A percentile compares a stretch with the other conserved stretches of the same genome.
Evolutionary conservation across 2,113 vertebrate genomes (phyloP).

Genomic region (Carlito syrichta): DNA sequence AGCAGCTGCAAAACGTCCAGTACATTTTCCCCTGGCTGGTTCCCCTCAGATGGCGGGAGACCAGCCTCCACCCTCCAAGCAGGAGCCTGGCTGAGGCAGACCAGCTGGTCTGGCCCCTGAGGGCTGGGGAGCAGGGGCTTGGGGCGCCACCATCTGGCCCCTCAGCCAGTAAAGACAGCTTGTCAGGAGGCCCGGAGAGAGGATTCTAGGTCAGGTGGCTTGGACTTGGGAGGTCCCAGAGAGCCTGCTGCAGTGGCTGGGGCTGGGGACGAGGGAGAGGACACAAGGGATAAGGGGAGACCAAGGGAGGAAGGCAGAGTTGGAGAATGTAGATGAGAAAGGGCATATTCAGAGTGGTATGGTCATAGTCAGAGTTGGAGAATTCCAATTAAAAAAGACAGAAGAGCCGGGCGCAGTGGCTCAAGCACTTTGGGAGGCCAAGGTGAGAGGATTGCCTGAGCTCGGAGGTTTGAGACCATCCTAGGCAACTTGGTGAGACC

Average conservation of each 20-base stretch:
- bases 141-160: slow-evolving; percentile 47
- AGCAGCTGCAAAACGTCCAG: slow-evolving; percentile 15
- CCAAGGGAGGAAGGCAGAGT: not conserved
- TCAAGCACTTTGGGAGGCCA: not conserved
- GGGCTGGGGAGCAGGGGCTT: not conserved
- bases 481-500: not conserved
- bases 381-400: not conserved
- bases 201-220: not conserved
- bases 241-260: not conserved
- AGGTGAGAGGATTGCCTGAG: not conserved
- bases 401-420: not conserved
- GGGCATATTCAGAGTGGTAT: too few relatives aligned
- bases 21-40: not conserved
- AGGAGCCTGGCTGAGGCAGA: not conserved
- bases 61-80: not conserved
- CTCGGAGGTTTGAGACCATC: not conserved
- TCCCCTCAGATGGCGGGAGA: not conserved
- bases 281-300: not conserved
- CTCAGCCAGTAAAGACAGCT: not conserved
- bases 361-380: not conserved
- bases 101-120: slow-evolving; percentile 45
- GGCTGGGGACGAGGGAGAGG: not conserved
- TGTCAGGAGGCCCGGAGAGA: not conserved
- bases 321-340: too few relatives aligned
- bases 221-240: not conserved